Conservation (phyloP, 1,140 invertebrate species). For the Halictus rubicundus region DNA sequence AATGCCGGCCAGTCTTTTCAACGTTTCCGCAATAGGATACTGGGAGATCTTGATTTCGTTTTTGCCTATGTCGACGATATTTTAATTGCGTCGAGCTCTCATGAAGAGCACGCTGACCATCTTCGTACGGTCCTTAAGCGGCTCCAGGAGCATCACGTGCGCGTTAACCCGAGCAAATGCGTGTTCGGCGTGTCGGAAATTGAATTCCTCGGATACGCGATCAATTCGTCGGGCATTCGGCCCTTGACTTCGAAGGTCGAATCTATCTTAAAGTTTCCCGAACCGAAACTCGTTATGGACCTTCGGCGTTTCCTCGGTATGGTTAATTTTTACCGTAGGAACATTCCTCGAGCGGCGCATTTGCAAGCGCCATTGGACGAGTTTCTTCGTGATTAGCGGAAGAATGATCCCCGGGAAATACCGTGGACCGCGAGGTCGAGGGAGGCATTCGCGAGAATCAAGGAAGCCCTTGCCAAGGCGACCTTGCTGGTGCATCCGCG, state of each 20-base stretch:
- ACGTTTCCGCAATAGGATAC: too few relatives aligned
- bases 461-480: background rate
- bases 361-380: background rate
- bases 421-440: background rate
- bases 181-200: background rate
- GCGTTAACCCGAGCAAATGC: background rate
- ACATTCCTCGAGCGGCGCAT: background rate
- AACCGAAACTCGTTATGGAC: background rate
- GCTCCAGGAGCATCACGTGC: background rate
- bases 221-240: background rate
- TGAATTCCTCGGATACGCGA: constrained; percentile 3
- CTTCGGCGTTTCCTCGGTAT: constrained; percentile 9
- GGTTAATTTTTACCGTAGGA: constrained; percentile 16
- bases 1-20: too few relatives aligned
- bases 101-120: background rate
- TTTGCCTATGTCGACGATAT: too few relatives aligned
- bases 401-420: background rate
- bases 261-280: background rate
- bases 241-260: background rate
- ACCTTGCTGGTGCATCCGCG: background rate
- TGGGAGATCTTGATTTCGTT: too few relatives aligned
- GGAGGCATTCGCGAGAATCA: background rate
- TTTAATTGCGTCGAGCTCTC: constrained; percentile 31
- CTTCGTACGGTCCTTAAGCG: background rate
- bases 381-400: background rate